Evolutionary conservation across 1,140 invertebrate genomes (phyloP), one percentile per base, ranked within the genome.

Genomic region (Drosophila navojoa): DNA sequence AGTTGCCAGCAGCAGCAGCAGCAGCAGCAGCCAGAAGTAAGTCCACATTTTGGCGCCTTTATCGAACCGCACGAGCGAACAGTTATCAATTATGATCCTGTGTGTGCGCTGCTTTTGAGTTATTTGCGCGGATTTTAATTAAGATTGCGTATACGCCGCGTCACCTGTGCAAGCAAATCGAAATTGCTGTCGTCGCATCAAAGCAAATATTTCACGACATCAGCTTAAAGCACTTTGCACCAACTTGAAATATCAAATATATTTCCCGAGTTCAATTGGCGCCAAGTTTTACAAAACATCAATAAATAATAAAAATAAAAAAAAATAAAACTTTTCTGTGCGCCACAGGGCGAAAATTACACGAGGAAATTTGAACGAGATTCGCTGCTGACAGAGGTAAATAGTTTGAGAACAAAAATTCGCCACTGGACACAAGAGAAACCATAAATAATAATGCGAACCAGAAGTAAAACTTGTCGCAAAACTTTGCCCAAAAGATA

Each of bases 121-220:
- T 58, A 58, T 49, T 47, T 10, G 44, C 27, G 45, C 7, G 44
- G 9, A 16, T 45, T 67, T 53, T n/a, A 84, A 76, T 68, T 64
- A 35, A 79, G 47, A 64, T 76, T 55, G 25, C 71, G 76, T 67
- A 76, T 76, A 75, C 76, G 80, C 32, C 44, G 57, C 52, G 63
- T 66, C 6, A 47, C 10, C 32, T 32, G 32, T 13, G 7, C 9
- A 10, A 32, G 3, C 11, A 7, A 15, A 19, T 13, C 5, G 5
- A 67, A 50, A 32, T 32, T 9, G 32, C 32, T 32, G 32, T 32
- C 32, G 32, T 32, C 32, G 5, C 32, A 32, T 44, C 29, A 60
- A 13, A 38, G 35, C 11, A 38, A 38, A 38, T 38, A 38, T 11
- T 38, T 11, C 11, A 4, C 13, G 35, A 38, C 35, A 38, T 38